Conservation (phyloP, 2,113 vertebrate species). For the Onychostoma macrolepis region DNA sequence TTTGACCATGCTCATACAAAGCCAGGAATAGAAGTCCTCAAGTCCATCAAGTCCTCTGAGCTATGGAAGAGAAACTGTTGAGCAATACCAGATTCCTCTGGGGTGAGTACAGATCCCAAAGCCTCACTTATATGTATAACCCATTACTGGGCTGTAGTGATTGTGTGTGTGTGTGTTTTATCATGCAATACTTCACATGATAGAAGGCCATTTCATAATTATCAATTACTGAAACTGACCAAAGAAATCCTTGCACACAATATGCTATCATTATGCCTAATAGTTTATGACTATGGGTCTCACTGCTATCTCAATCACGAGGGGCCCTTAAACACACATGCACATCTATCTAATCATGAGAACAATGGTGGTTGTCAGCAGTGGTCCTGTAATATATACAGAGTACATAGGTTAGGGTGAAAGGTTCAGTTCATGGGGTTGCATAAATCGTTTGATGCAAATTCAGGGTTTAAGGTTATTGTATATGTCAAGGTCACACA, state of each 20-base stretch:
- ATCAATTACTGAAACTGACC: constrained; percentile 8
- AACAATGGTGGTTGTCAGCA: constrained; percentile 7
- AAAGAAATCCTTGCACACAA: not conserved
- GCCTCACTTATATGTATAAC: not conserved
- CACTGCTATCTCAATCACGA: not conserved
- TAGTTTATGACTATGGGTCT: not conserved
- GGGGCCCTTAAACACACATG: not conserved
- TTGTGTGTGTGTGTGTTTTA: not conserved
- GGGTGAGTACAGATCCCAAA: not conserved
- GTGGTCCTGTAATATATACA: constrained; percentile 32
- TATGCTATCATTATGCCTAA: constrained; percentile 2
- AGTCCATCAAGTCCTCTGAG: not conserved
- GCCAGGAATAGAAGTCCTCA: not conserved
- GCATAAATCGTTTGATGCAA: not conserved
- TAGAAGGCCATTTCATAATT: not conserved
- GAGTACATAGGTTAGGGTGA: constrained; percentile 9
- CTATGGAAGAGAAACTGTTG: not conserved
- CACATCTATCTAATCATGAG: constrained; percentile 16
- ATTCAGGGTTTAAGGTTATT: constrained; percentile 1
- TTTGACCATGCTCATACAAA: not conserved
- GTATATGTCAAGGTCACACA: constrained; percentile 9
- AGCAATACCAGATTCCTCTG: not conserved
- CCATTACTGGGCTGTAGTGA: not conserved
- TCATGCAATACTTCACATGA: not conserved
- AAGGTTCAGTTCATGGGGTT: constrained; percentile 5